Percentiles rank a stretch among this genome's conserved stretches.
Conservation (phyloP, 2,888 invertebrate species). For the Diplazon laetatorius region DNA sequence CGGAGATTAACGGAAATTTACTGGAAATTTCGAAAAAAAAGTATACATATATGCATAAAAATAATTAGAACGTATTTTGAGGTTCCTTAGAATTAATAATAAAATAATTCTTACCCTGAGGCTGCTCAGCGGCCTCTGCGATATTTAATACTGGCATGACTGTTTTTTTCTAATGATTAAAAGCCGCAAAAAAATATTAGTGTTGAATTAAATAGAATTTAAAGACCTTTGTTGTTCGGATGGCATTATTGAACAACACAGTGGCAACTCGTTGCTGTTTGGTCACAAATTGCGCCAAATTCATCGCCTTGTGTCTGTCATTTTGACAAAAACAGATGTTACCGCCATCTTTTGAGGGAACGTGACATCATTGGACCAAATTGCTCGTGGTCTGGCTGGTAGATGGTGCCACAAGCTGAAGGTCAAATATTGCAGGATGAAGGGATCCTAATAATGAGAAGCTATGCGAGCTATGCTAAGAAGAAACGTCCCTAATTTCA, state of each 20-base stretch:
- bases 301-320: neutral
- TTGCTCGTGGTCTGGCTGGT: no score
- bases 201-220: conserved; percentile 4
- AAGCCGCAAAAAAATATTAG: neutral
- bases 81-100: neutral
- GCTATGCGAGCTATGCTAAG: no score
- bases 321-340: no score
- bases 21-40: neutral
- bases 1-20: no score
- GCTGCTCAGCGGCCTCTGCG: neutral
- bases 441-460: no score
- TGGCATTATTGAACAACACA: neutral
- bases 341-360: no score
- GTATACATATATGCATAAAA: neutral
- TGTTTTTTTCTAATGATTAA: conserved; percentile 18
- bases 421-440: no score
- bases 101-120: conserved; percentile 18
- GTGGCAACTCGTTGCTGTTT: neutral
- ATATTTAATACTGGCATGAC: conserved; percentile 5
- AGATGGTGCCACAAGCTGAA: no score
- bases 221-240: neutral
- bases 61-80: neutral
- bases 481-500: no score
- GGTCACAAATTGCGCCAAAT: conserved; percentile 48
- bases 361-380: no score